A percentile compares a stretch with the other conserved stretches of the same genome.
Evolutionary conservation across 2,113 vertebrate genomes (phyloP).

Genomic region (Oncorhynchus masou): DNA sequence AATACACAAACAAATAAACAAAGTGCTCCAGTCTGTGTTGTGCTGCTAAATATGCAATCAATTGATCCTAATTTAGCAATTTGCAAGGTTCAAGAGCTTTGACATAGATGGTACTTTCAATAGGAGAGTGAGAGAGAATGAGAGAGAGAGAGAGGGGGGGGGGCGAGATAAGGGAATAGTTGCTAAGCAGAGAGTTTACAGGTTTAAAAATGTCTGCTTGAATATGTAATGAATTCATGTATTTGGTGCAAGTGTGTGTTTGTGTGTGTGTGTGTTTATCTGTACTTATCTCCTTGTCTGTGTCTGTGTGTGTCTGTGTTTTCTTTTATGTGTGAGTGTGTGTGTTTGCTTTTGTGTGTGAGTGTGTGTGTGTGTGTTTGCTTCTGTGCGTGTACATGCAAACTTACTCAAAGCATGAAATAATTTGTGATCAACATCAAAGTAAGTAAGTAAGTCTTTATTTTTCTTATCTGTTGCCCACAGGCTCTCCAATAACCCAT

Average conservation of each 20-base stretch:
- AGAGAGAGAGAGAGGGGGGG: constrained; percentile 2
- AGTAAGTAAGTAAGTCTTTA: constrained; percentile 61
- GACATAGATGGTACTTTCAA: neutral
- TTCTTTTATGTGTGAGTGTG: neutral
- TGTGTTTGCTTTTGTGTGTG: neutral
- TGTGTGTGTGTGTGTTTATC: neutral
- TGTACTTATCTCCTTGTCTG: too few relatives aligned
- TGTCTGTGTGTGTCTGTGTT: neutral
- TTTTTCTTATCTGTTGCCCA: constrained; percentile 63
- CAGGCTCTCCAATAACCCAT: constrained; percentile 59
- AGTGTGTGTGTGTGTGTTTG: neutral
- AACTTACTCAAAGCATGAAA: constrained; percentile 49
- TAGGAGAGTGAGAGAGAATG: neutral
- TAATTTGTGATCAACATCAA: constrained; percentile 68
- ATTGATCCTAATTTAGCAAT: neutral
- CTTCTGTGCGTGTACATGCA: neutral
- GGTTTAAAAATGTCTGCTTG: neutral
- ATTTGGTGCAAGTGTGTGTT: neutral
- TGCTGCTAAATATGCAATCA: neutral
- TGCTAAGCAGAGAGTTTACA: neutral
- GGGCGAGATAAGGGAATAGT: constrained; percentile 17
- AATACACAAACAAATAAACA: neutral
- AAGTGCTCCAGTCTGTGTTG: neutral
- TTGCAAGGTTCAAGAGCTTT: neutral
- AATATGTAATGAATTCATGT: neutral